These are phyloP conservation scores for Cygnus buccinator DNA, from an alignment of 2,113 vertebrate genomes.

Conservation along the genomic window DNA sequence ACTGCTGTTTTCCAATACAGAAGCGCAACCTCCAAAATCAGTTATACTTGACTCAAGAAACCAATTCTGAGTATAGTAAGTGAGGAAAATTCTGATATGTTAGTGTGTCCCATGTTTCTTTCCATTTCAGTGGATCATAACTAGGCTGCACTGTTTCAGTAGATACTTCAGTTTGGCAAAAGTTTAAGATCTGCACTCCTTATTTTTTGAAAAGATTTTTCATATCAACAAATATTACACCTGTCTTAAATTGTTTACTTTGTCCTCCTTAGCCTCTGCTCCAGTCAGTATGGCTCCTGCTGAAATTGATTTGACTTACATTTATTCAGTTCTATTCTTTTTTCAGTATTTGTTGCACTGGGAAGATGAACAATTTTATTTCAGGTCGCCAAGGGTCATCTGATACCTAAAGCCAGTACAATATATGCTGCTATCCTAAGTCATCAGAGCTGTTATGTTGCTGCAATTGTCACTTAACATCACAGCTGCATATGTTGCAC, in stretches of 20 bases:
- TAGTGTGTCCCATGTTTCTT: background rate
- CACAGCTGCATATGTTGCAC: background rate
- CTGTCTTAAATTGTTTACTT: background rate
- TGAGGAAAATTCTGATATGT: background rate
- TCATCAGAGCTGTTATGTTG: background rate
- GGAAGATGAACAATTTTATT: background rate
- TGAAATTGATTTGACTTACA: background rate
- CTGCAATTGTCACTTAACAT: background rate
- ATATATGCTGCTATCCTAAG: background rate
- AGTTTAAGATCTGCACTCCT: background rate
- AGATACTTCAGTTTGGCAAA: background rate
- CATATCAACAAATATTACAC: background rate
- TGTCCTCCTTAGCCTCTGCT: background rate
- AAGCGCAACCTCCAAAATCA: background rate
- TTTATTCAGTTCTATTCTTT: background rate
- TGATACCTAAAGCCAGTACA: background rate
- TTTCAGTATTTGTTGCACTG: background rate
- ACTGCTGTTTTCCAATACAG: background rate
- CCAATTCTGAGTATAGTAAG: background rate
- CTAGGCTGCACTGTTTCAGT: background rate
- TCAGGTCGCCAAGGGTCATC: background rate
- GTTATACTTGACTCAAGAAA: background rate
- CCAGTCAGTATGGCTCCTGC: background rate
- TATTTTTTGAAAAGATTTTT: background rate
- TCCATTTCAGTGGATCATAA: background rate